These are phyloP conservation scores for Coleophora deauratella DNA, from an alignment of 2,888 invertebrate genomes.

Conservation along the genomic window DNA sequence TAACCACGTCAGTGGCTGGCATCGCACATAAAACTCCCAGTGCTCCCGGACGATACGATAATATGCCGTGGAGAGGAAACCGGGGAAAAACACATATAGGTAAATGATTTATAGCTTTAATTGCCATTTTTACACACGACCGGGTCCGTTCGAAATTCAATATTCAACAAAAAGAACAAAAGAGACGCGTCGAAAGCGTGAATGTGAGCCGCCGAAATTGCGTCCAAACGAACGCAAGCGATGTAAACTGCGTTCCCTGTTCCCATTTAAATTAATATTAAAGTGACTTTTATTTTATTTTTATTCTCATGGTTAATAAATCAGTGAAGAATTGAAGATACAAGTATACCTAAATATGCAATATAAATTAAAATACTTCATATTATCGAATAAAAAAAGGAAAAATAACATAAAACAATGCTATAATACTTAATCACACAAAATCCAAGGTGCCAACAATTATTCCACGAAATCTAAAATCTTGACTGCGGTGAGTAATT, in stretches of 20 bases:
- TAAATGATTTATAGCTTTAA: constrained; percentile 65
- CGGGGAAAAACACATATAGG: constrained; percentile 35
- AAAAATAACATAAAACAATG: neutral
- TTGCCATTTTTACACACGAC: constrained; percentile 52
- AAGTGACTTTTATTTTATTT: neutral
- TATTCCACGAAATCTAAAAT: constrained; percentile 33
- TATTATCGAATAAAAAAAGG: neutral
- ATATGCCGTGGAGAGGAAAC: constrained; percentile 40
- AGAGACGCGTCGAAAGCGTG: constrained; percentile 30
- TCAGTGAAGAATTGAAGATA: neutral
- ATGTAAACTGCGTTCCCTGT: constrained; percentile 1
- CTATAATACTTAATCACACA: neutral
- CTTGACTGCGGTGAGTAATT: constrained; percentile 63
- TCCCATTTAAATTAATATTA: constrained; percentile 4
- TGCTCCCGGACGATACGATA: constrained; percentile 19
- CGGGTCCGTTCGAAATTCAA: constrained; percentile 50
- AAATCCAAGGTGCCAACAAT: constrained; percentile 24
- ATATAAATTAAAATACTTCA: neutral
- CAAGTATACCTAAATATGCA: neutral
- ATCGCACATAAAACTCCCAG: constrained; percentile 42
- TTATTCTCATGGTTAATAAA: neutral
- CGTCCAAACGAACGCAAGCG: constrained; percentile 4
- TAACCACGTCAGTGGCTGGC: constrained; percentile 46
- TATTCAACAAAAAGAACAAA: constrained; percentile 55
- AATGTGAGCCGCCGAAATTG: constrained; percentile 21